Evolutionary conservation across 2,888 invertebrate species (phyloP), one percentile per base, ranked within the genome.

Genomic region (Megalurothrips usitatus): DNA sequence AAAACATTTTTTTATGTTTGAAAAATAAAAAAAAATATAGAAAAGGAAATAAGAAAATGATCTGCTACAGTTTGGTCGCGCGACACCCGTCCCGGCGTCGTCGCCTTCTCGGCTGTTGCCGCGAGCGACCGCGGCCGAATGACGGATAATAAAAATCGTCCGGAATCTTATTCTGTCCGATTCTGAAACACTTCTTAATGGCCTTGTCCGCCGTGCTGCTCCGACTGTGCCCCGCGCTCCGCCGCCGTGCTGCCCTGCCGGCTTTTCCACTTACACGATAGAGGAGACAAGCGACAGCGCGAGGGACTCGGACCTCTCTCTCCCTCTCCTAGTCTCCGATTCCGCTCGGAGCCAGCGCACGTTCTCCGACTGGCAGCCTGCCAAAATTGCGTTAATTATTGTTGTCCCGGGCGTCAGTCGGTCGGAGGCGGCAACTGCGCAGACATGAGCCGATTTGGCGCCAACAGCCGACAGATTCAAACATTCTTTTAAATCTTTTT

Each of bases 311-410:
- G 58, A 14, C 19, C 58, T 58, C 58, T 58, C 52, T 52, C 52
- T 52, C 52, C 19, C 52, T 52, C 52, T 52, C 4, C 19, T 1
- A 17, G 19, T 52, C 58, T 58, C 58, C 14, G 6, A 43, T 43
- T 43, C 34, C 34, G 34, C 34, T 43, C 6, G 34, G 34, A 43
- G 34, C n/a, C 52, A 52, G 68, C 68, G 68, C 26, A 26, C 23
- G 68, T 75, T 26, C 26, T 9, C 23, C 23, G 68, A 75, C 68
- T 75, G 68, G 68, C 68, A 75, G 23, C 8, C 68, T 12, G 68
- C 68, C 68, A 75, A 75, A 75, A 75, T 75, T 75, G 23, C 23
- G 68, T 75, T 75, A 75, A 75, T 75, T 75, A 75, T 75, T 75
- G 68, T 75, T 26, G 14, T 14, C 58, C 34, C 58, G 58, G 58